Evolutionary conservation across 2,797 vertebrate genomes (phyloP).

Genomic region (Petrocephalus sullivani): DNA sequence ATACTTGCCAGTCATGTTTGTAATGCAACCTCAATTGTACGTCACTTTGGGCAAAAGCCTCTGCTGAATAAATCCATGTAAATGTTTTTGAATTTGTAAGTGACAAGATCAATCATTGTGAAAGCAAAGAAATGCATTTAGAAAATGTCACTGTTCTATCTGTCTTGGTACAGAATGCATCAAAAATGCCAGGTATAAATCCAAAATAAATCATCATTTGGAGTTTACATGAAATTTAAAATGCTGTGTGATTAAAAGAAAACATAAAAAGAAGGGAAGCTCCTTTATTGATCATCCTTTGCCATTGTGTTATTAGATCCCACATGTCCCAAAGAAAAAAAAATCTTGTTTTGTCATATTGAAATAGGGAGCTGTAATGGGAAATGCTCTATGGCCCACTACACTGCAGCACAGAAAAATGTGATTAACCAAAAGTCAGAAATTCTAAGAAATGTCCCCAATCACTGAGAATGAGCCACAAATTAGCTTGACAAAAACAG

Average conservation of each 20-base stretch:
- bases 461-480: not conserved
- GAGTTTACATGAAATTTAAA: not conserved
- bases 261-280: not conserved
- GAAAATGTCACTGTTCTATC: not conserved
- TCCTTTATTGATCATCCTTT: not conserved
- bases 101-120: not conserved
- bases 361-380: not conserved
- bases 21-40: not conserved
- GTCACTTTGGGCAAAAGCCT: not conserved
- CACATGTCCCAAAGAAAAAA: not conserved
- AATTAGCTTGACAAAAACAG: not conserved
- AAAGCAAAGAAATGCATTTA: not conserved
- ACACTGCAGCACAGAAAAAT: constrained; percentile 24
- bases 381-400: not conserved
- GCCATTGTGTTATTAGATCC: not conserved
- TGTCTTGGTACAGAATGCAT: not conserved
- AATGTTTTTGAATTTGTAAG: not conserved
- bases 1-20: not conserved
- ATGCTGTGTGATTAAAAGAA: not conserved
- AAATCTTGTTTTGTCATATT: not conserved
- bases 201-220: not conserved
- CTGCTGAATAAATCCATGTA: not conserved
- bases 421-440: constrained; percentile 37
- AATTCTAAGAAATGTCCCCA: constrained; percentile 28
- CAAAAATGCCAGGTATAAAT: not conserved